Evolutionary conservation across 2,113 vertebrate genomes (phyloP).

Genomic region (Acanthochromis polyacanthus): DNA sequence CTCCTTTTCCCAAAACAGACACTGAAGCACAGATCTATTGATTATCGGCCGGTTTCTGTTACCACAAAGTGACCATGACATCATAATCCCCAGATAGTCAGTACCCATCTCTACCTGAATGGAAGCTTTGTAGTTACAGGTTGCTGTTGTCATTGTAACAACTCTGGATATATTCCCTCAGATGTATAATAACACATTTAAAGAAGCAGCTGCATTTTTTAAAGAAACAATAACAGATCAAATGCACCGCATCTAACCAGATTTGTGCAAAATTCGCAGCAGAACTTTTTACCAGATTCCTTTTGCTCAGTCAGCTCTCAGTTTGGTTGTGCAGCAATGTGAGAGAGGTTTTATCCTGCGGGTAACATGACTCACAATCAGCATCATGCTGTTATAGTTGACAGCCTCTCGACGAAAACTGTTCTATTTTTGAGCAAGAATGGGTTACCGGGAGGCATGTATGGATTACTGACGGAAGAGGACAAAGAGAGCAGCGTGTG

Average conservation of each 20-base stretch:
- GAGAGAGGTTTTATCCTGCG: conserved; percentile 57
- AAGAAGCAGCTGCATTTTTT: conserved; percentile 1
- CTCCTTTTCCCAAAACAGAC: conserved; percentile 2
- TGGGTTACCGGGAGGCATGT: conserved; percentile 43
- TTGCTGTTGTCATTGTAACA: not conserved
- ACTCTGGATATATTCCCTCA: not conserved
- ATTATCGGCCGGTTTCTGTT: conserved; percentile 1
- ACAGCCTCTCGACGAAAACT: conserved; percentile 64
- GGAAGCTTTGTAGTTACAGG: not conserved
- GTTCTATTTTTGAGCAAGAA: conserved; percentile 70
- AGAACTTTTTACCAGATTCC: conserved; percentile 32
- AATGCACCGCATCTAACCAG: not conserved
- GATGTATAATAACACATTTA: not conserved
- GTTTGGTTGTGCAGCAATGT: conserved; percentile 45
- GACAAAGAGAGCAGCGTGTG: conserved; percentile 15
- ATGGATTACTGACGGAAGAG: conserved; percentile 39
- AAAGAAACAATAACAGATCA: conserved; percentile 10
- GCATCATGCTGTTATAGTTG: conserved; percentile 66
- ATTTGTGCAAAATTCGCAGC: conserved; percentile 27
- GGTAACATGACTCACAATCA: conserved; percentile 72
- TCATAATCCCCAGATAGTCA: conserved; percentile 3
- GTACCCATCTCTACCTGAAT: conserved; percentile 8
- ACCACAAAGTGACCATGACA: conserved; percentile 25
- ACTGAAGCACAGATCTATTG: conserved; percentile 14
- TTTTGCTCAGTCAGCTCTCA: conserved; percentile 42